Conservation (phyloP, 2,113 vertebrate genomes). For the Hippocampus mohnikei region DNA sequence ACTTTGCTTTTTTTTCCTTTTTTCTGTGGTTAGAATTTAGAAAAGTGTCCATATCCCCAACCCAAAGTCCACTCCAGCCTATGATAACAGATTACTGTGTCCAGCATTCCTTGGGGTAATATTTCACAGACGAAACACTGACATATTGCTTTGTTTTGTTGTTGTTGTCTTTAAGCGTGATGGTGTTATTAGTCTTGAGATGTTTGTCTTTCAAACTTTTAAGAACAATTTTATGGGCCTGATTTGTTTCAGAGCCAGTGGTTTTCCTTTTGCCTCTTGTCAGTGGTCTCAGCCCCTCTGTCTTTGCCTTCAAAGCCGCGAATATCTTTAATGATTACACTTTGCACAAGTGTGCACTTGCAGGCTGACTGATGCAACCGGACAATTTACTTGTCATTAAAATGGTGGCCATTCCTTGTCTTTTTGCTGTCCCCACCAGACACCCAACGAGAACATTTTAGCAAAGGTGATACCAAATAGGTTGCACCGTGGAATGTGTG, state of each 20-base stretch:
- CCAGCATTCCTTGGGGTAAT: slow-evolving; percentile 60
- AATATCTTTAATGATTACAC: slow-evolving; percentile 50
- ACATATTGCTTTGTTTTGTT: slow-evolving; percentile 54
- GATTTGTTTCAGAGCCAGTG: slow-evolving; percentile 46
- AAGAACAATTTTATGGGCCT: slow-evolving; percentile 55
- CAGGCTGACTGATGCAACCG: slow-evolving; percentile 36
- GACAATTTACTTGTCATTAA: slow-evolving; percentile 42
- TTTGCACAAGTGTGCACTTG: slow-evolving; percentile 30
- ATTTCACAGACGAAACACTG: slow-evolving; percentile 66
- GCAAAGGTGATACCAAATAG: neutral
- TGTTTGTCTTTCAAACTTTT: slow-evolving; percentile 61
- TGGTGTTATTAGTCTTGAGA: slow-evolving; percentile 37
- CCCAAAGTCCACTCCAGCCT: slow-evolving; percentile 47
- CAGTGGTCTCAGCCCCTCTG: slow-evolving; percentile 27
- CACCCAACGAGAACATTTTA: slow-evolving; percentile 19
- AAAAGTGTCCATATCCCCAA: slow-evolving; percentile 52
- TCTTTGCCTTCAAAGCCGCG: slow-evolving; percentile 50
- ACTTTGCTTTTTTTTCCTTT: slow-evolving; percentile 61
- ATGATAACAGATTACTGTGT: slow-evolving; percentile 65
- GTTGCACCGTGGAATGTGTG: neutral
- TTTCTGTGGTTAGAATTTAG: slow-evolving; percentile 35
- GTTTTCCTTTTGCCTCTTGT: slow-evolving; percentile 26
- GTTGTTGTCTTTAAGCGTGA: slow-evolving; percentile 40
- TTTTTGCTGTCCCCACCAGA: slow-evolving; percentile 12
- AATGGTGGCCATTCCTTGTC: slow-evolving; percentile 17